Base-by-base conservation (phyloP, 2,888 invertebrate species). In the Polydrusus cervinus region DNA sequence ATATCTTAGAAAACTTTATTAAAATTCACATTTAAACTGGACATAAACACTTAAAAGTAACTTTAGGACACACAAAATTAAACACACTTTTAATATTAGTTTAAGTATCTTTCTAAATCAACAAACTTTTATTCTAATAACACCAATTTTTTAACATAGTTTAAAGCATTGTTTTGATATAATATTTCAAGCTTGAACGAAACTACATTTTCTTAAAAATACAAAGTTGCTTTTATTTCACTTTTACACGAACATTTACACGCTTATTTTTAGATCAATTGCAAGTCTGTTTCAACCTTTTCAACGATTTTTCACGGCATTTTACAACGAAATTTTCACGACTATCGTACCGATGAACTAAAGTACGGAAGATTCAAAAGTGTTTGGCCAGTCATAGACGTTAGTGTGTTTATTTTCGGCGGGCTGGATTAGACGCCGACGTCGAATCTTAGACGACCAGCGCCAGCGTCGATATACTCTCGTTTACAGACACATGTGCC, bases 341-440 rank as follows among this genome's bases (percentile, higher is more conserved):
- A 43, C 43, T 45, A 20, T 62, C 14, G 20, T 40, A 62, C 53
- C 51, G 53, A 71, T 62, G 68, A 74, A 68, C 72, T 61, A 61
- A 66, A 72, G 72, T 68, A 62, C 68, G 74, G 74, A 74, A 74
- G 74, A 74, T 64, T 40, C 62, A 64, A 74, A 68, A 74, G 74
- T 74, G 67, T 67, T 73, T 67, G 74, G 74, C 74, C 68, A 74
- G 74, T 74, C 72, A 45, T 68, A 74, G 74, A 74, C 68, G 74
- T 62, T 68, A 40, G 57, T 49, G 74, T 74, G 74, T 74, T 74
- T 74, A 74, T 74, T 74, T 73, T 74, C 64, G 74, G 74, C 67
- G 53, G 53, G 14, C 14, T 73, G 9, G 68, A 74, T 47, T 74
- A 74, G 62, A 74, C 68, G 61, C 49, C 55, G 65, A 43, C 67